A percentile compares a stretch with the other conserved stretches of the same genome.
phyloP scores from a whole-genome alignment of 2,888 invertebrate genomes.

The Drosophila quinaria region DNA sequence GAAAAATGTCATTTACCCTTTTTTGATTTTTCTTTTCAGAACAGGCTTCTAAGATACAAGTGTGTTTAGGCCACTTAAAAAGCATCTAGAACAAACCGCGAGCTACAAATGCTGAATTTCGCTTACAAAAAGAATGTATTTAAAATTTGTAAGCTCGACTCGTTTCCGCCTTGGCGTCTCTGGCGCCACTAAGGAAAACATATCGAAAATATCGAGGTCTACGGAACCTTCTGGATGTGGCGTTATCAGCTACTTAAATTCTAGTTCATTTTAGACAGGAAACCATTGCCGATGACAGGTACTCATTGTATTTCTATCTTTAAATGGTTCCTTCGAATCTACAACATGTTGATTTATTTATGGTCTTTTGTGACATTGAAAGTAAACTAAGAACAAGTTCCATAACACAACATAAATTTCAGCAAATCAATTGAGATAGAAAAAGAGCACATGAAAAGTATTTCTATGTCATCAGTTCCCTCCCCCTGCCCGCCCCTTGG shows the following conservation, averaged over 20 bases:
- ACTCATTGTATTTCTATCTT: neutral
- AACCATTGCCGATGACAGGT: neutral
- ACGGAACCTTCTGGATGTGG: neutral
- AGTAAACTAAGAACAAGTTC: constrained; percentile 2
- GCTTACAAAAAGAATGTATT: too few species aligned
- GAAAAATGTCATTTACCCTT: too few species aligned
- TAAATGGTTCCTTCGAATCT: neutral
- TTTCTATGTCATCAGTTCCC: constrained; percentile 4
- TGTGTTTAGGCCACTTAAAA: too few species aligned
- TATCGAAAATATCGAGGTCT: too few species aligned
- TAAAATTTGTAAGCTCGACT: too few species aligned
- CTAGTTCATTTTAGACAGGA: neutral
- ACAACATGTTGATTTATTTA: constrained; percentile 8
- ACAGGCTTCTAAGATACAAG: too few species aligned
- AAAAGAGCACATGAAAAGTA: constrained; percentile 1
- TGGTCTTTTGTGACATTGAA: constrained; percentile 7
- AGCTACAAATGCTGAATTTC: too few species aligned
- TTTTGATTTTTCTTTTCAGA: too few species aligned
- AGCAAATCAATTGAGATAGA: constrained; percentile 1
- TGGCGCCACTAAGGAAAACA: too few species aligned
- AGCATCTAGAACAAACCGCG: too few species aligned
- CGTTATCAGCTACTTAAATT: neutral
- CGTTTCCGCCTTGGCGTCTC: too few species aligned
- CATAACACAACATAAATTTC: neutral
- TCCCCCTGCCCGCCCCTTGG: neutral